These are phyloP conservation scores for Albula goreensis DNA, from an alignment of 2,113 vertebrate species.

Conservation along the genomic window DNA sequence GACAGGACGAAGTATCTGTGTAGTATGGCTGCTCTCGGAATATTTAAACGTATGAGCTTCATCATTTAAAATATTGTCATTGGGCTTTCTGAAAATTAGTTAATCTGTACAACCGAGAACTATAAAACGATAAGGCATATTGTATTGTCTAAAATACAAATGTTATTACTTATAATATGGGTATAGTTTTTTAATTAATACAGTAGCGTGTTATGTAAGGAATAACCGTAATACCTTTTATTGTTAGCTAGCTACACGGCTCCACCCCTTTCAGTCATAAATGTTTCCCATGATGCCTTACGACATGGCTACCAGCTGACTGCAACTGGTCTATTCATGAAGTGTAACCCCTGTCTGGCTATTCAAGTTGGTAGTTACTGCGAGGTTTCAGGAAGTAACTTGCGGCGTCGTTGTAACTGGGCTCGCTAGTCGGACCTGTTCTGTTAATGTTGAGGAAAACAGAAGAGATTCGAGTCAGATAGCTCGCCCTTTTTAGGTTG, in stretches of 20 bases:
- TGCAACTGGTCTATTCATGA: neutral
- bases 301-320: conserved; percentile 15
- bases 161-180: too few relatives aligned
- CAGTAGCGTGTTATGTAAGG: too few relatives aligned
- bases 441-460: neutral
- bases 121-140: too few relatives aligned
- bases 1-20: too few relatives aligned
- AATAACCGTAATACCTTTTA: neutral
- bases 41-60: too few relatives aligned
- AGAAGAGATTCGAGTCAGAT: neutral
- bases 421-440: neutral
- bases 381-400: neutral
- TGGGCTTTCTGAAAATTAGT: too few relatives aligned
- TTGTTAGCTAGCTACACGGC: too few relatives aligned
- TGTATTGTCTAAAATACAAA: too few relatives aligned
- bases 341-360: neutral
- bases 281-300: conserved; percentile 15
- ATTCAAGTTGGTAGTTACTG: neutral
- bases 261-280: neutral
- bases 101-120: too few relatives aligned
- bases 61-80: too few relatives aligned
- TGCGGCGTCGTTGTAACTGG: neutral
- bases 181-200: too few relatives aligned
- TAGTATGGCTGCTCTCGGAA: too few relatives aligned
- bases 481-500: neutral